These are phyloP conservation scores for Pyrocephalus nanus DNA, from an alignment of 2,797 vertebrate species.

Conservation along the genomic window DNA sequence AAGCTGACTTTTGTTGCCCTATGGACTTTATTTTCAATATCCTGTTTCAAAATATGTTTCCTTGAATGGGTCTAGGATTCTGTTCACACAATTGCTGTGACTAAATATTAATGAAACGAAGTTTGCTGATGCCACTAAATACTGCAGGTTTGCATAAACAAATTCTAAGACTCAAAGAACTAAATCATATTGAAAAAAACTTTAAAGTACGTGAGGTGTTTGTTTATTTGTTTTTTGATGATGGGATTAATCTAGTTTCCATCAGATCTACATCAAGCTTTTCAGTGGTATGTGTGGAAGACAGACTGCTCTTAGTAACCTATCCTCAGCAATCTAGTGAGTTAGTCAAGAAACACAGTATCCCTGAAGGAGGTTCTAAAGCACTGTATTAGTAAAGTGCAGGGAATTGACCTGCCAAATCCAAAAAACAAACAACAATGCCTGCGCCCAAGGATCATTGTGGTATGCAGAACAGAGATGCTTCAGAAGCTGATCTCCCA, in stretches of 20 bases:
- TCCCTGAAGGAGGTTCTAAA: background rate
- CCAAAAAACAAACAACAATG: background rate
- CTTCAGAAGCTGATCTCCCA: too few species aligned
- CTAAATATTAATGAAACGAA: conserved; percentile 59
- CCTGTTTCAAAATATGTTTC: conserved; percentile 71
- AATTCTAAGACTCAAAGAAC: background rate
- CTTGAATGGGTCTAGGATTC: conserved; percentile 47
- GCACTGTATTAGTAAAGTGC: background rate
- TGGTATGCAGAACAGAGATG: too few species aligned
- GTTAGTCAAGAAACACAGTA: background rate
- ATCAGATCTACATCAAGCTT: background rate
- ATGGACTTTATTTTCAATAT: conserved; percentile 77
- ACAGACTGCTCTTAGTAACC: background rate
- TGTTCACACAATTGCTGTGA: conserved; percentile 45
- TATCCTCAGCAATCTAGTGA: background rate
- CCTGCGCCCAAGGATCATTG: too few species aligned
- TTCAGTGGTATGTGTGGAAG: background rate
- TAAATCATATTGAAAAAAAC: background rate
- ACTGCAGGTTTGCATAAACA: background rate
- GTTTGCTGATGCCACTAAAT: conserved; percentile 25
- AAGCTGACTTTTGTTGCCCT: conserved; percentile 71
- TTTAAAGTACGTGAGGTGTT: background rate
- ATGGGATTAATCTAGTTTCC: background rate
- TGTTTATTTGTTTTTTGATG: background rate
- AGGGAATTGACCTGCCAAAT: background rate